Base-by-base conservation (phyloP, 2,888 invertebrate species). In the Hoplodrina blanda region DNA sequence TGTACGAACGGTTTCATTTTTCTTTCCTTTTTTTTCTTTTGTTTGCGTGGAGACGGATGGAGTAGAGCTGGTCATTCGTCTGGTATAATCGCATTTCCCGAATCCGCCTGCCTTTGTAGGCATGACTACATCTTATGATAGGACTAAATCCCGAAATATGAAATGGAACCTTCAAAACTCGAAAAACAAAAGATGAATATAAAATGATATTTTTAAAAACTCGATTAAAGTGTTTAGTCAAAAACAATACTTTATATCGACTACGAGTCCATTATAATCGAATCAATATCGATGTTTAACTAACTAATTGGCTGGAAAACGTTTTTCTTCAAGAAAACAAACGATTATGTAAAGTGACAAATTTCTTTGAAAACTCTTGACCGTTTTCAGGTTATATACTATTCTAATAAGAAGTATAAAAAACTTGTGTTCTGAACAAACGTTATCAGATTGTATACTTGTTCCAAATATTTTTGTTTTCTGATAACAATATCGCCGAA, bases 1-100 rank as follows among this genome's bases (percentile, higher is more conserved):
- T 92, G 94, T 91, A 93, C 95, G 93, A 94, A 91, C 90, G 91
- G 90, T 91, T 91, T 90, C 94, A 94, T 95, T 95, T 94, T 94
- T 95, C 93, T 94, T 94, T 95, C 93, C 93, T 93, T 82, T 76
- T 76, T 80, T 78, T 86, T 81, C 81, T 69, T 69, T 71, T 72
- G 76, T 50, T 74, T 71, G 76, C 79, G 72, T 87, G 86, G 88
- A 86, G 82, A 82, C 57, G 82, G 83, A 86, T 76, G 57, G 19
- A 46, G 49, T 62, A 61, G 53, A 56, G 62, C 20, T 63, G 81
- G 69, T 44, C 78, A 77, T 57, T 78, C 81, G 73, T 80, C 81
- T 78, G 76, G 67, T 56, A 71, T 70, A 63, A 69, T 73, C 83
- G 63, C 50, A 62, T 81, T 83, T 81, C 72, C 78, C 60, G 56